These are phyloP conservation scores for Agriopis aurantiaria DNA, from an alignment of 2,888 invertebrate genomes.

Conservation along the genomic window DNA sequence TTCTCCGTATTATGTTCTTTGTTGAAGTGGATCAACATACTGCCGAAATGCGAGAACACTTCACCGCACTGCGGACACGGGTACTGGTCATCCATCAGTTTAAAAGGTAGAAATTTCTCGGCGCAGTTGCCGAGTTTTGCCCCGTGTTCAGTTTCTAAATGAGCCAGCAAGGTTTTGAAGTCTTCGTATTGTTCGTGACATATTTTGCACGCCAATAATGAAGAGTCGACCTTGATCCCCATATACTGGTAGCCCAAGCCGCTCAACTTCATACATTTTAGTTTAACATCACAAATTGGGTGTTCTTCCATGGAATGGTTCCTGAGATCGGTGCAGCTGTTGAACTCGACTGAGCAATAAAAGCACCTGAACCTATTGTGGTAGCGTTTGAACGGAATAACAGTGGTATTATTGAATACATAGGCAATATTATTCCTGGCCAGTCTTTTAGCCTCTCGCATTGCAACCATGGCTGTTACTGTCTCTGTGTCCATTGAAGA, in stretches of 20 bases:
- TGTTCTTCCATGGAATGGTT: conserved; percentile 68
- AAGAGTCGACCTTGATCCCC: conserved; percentile 69
- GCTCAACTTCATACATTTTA: conserved; percentile 66
- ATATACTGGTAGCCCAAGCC: conserved; percentile 65
- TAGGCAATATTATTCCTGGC: conserved; percentile 58
- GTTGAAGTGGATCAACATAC: conserved; percentile 32
- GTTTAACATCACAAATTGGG: conserved; percentile 66
- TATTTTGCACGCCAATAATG: conserved; percentile 40
- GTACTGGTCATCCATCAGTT: conserved; percentile 38
- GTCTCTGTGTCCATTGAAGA: conserved; percentile 34
- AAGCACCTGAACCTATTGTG: conserved; percentile 74
- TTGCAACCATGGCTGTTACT: conserved; percentile 53
- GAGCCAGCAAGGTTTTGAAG: conserved; percentile 31
- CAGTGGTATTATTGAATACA: conserved; percentile 73
- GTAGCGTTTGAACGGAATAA: conserved; percentile 73
- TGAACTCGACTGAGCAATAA: conserved; percentile 73
- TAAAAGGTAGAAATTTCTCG: conserved; percentile 29
- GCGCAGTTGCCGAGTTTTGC: conserved; percentile 31
- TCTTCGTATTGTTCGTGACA: conserved; percentile 35
- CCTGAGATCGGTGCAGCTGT: conserved; percentile 65
- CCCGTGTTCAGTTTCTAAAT: conserved; percentile 43
- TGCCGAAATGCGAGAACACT: conserved; percentile 35
- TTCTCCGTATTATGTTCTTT: conserved; percentile 47
- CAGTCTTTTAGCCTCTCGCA: conserved; percentile 44
- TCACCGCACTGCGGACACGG: conserved; percentile 30